Percentiles rank a stretch among this genome's conserved stretches.
Evolutionary conservation across 2,888 invertebrate genomes (phyloP).

Genomic region (Oligia fasciuncula): DNA sequence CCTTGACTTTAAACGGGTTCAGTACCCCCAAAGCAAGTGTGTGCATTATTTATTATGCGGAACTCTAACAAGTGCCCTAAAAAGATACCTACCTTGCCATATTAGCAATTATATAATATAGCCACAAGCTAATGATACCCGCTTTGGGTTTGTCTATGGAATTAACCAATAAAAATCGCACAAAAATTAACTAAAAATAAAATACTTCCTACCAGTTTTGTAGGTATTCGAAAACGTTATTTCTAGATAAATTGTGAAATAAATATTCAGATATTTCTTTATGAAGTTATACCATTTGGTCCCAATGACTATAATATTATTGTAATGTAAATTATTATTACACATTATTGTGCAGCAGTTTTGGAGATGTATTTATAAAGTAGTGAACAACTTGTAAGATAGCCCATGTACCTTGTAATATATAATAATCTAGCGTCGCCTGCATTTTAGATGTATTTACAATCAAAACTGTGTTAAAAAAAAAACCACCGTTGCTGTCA

Average conservation of each 20-base stretch:
- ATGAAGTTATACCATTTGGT: slow-evolving; percentile 2
- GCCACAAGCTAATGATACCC: slow-evolving; percentile 6
- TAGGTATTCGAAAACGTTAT: slow-evolving; percentile 5
- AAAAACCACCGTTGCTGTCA: background rate
- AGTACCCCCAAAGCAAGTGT: background rate
- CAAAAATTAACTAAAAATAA: background rate
- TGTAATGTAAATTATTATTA: slow-evolving; percentile 15
- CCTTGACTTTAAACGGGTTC: background rate
- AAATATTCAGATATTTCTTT: background rate
- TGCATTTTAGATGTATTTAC: slow-evolving; percentile 69
- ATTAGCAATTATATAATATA: slow-evolving; percentile 16
- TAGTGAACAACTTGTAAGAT: slow-evolving; percentile 67
- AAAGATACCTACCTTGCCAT: slow-evolving; percentile 29
- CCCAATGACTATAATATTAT: slow-evolving; percentile 11
- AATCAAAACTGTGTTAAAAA: slow-evolving; percentile 20
- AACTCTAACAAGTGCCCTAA: background rate
- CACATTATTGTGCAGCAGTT: slow-evolving; percentile 29
- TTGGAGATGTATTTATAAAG: slow-evolving; percentile 50
- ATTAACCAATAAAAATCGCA: background rate
- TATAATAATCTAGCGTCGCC: slow-evolving; percentile 54
- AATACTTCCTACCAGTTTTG: background rate
- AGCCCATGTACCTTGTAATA: slow-evolving; percentile 63
- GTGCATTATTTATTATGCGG: background rate
- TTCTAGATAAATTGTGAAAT: background rate
- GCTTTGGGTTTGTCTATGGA: background rate